Evolutionary conservation across 92 coral and sea anemone species (phyloP), one percentile per base, ranked within the genome.

Genomic region (Desmophyllum pertusum): DNA sequence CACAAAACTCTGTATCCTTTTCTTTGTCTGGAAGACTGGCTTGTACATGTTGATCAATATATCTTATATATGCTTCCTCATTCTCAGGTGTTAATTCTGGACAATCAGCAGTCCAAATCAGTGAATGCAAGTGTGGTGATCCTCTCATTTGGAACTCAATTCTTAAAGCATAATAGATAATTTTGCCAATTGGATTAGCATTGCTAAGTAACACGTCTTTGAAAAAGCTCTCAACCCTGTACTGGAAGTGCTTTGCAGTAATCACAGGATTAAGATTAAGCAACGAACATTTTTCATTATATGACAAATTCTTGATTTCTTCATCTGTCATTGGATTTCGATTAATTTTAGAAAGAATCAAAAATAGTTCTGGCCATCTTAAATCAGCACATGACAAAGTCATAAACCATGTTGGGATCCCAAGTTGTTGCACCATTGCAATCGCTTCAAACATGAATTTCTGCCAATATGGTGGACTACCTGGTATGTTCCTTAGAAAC

Each of bases 381-480:
- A 84, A 73, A 53, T 88, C 89, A 71, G 92, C 92, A 88, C 88
- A 88, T 33, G 81, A 83, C 46, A 89, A 79, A 11, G 88, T 84
- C 85, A 84, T 84, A 39, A 83, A 88, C 91, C 91, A 88, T 53
- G 86, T 82, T 70, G 86, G 79, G 27, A 82, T 82, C n/a, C 86
- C 87, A 29, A 86, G 74, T 69, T 88, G 88, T 48, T 76, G 68
- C 18, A 88, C 87, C 91, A 88, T 83, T 10, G 93, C 93, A 37
- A 89, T 84, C 31, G 85, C 92, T 39, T 89, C 92, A 73, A 84
- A 89, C 89, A 84, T 89, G 50, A 89, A 89, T 72, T 65, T 74
- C 74, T 89, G 90, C 93, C 94, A 91, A 78, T 91, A 91, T 19
- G 92, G 95, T 64, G 94, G 92, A 39, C 90, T 59, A 1, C 90